Conservation (phyloP, 2,113 vertebrate species). For the Puffinus mauretanicus region DNA sequence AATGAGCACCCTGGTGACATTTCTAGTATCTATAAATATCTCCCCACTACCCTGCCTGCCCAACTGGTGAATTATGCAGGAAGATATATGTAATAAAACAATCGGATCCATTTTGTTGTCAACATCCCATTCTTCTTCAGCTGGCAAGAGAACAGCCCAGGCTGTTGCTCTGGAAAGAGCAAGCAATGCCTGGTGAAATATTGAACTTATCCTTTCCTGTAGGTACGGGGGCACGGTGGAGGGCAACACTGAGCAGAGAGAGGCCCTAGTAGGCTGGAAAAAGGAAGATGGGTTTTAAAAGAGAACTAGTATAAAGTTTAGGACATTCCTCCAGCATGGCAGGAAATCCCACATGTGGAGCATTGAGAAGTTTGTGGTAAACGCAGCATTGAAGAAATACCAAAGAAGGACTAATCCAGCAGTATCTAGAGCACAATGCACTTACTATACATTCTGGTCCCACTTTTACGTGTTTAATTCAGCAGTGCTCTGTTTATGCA, state of each 20-base stretch:
- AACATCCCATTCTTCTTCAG: conserved; percentile 26
- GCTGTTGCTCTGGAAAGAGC: background rate
- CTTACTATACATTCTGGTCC: background rate
- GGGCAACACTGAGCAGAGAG: background rate
- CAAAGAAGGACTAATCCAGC: background rate
- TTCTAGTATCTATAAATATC: conserved; percentile 64
- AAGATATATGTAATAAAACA: conserved; percentile 57
- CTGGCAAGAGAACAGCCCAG: background rate
- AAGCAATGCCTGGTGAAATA: background rate
- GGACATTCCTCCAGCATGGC: background rate
- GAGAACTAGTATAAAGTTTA: background rate
- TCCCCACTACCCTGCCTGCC: conserved; percentile 20
- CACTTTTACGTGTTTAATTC: background rate
- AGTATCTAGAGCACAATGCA: background rate
- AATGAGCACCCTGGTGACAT: conserved; percentile 49
- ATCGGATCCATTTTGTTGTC: conserved; percentile 20
- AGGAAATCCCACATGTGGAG: background rate
- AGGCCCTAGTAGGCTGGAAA: background rate
- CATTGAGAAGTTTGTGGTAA: background rate
- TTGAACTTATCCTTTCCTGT: background rate
- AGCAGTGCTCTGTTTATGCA: background rate
- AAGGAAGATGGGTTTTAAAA: background rate
- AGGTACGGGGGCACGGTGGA: background rate
- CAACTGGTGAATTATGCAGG: conserved; percentile 56
- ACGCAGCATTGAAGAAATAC: background rate